A percentile compares a stretch with the other conserved stretches of the same genome.
Evolutionary conservation across 2,797 vertebrate genomes (phyloP).

Genomic region (Tenualosa thibaudeaui): DNA sequence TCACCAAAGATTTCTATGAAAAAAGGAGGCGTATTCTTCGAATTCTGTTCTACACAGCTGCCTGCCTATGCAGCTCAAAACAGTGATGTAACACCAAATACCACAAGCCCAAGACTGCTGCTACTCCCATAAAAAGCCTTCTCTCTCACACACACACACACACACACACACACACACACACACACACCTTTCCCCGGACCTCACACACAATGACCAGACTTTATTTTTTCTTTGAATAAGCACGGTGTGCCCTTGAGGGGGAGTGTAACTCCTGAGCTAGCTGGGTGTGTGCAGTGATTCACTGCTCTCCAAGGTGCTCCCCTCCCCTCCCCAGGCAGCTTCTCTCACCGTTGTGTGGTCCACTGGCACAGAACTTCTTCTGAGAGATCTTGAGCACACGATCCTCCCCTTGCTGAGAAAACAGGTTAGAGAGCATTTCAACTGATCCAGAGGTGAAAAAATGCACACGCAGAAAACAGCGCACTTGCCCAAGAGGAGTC

Average conservation of each 20-base stretch:
- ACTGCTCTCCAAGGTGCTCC: background rate
- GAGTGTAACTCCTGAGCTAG: background rate
- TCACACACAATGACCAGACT: background rate
- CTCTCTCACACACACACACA: background rate
- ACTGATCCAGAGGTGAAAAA: background rate
- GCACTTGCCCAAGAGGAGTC: too few species aligned
- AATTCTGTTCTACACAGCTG: background rate
- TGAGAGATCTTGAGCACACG: constrained; percentile 89
- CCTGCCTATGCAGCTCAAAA: background rate
- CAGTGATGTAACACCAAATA: constrained; percentile 2
- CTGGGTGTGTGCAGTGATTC: background rate
- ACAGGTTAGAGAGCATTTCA: background rate
- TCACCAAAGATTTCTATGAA: background rate
- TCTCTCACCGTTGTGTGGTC: constrained; percentile 76
- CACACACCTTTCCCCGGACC: background rate
- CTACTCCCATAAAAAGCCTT: background rate
- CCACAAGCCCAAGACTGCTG: background rate
- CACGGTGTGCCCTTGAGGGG: background rate
- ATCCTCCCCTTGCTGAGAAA: constrained; percentile 85
- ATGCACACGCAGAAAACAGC: background rate
- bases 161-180: constrained; percentile 6
- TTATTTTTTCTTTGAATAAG: background rate
- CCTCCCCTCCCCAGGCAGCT: background rate
- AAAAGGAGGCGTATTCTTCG: background rate
- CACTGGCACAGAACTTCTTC: constrained; percentile 98